A percentile compares a stretch with the other conserved stretches of the same genome.
Conservation (phyloP, 2,888 invertebrate genomes). For the Pyrocoelia pectoralis region DNA sequence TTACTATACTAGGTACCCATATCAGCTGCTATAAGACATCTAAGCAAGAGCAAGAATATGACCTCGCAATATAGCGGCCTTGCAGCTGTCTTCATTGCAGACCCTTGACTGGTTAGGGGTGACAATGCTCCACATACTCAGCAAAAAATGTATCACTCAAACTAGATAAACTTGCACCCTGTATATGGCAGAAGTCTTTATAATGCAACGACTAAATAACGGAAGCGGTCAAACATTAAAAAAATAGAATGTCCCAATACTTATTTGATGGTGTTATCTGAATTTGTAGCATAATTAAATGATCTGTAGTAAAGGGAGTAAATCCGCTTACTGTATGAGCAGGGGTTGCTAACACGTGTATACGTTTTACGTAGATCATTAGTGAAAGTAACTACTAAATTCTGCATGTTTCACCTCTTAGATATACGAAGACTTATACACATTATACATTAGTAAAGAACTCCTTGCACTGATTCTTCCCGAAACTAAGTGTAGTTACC, state of each 20-base stretch:
- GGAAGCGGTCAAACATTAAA: constrained; percentile 11
- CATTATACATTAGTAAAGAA: too few relatives aligned
- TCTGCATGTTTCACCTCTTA: too few relatives aligned
- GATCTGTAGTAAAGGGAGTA: too few relatives aligned
- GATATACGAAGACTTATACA: too few relatives aligned
- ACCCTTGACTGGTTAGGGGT: constrained; percentile 45
- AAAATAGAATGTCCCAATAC: not conserved
- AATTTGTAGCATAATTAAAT: too few relatives aligned
- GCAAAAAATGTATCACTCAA: constrained; percentile 39
- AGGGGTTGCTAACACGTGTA: too few relatives aligned
- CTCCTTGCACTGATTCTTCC: too few relatives aligned
- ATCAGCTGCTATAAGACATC: constrained; percentile 41
- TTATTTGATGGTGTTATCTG: too few relatives aligned
- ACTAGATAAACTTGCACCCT: constrained; percentile 43
- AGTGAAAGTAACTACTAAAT: too few relatives aligned
- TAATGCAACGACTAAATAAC: constrained; percentile 26
- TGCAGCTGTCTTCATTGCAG: constrained; percentile 44
- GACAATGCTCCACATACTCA: constrained; percentile 37
- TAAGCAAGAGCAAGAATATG: constrained; percentile 42
- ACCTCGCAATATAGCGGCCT: constrained; percentile 44
- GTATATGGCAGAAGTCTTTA: constrained; percentile 28
- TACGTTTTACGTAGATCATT: too few relatives aligned
- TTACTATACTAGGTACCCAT: constrained; percentile 20
- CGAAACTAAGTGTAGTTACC: too few relatives aligned
- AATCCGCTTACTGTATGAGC: too few relatives aligned